phyloP scores from a whole-genome alignment of 2,888 invertebrate genomes.

The Sisyra terminalis region DNA sequence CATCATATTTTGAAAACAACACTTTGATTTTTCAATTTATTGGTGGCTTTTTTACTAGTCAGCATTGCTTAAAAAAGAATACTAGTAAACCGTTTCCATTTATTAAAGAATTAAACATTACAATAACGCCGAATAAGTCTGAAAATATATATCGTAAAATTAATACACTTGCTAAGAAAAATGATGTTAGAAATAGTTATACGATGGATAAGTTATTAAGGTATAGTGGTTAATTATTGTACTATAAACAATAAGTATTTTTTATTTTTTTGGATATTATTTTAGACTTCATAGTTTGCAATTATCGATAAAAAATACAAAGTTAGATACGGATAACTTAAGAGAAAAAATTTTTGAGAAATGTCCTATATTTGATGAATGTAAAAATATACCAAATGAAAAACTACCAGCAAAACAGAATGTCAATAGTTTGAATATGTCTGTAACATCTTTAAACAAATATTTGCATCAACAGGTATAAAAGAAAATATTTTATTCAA shows the following conservation, averaged over 20 bases:
- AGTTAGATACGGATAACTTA: constrained; percentile 39
- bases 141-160: constrained; percentile 22
- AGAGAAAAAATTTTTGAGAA: constrained; percentile 24
- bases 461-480: constrained; percentile 22
- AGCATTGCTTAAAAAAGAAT: constrained; percentile 25
- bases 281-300: constrained; percentile 45
- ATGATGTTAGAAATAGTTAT: constrained; percentile 56
- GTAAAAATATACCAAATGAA: background rate
- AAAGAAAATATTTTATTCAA: constrained; percentile 22
- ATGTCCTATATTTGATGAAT: constrained; percentile 14
- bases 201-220: constrained; percentile 51
- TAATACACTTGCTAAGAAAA: constrained; percentile 33
- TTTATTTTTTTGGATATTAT: constrained; percentile 8
- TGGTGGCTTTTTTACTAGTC: constrained; percentile 66
- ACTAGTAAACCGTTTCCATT: constrained; percentile 20
- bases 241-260: background rate
- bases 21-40: constrained; percentile 75
- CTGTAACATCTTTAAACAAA: constrained; percentile 26
- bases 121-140: constrained; percentile 17
- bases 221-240: constrained; percentile 13
- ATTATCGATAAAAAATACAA: constrained; percentile 51
- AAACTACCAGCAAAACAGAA: background rate
- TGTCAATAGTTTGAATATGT: constrained; percentile 14
- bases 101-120: constrained; percentile 20
- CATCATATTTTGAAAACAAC: constrained; percentile 48